Evolutionary conservation across 2,113 vertebrate species (phyloP), one percentile per base, ranked within the genome.

Genomic region (Rissa tridactyla): DNA sequence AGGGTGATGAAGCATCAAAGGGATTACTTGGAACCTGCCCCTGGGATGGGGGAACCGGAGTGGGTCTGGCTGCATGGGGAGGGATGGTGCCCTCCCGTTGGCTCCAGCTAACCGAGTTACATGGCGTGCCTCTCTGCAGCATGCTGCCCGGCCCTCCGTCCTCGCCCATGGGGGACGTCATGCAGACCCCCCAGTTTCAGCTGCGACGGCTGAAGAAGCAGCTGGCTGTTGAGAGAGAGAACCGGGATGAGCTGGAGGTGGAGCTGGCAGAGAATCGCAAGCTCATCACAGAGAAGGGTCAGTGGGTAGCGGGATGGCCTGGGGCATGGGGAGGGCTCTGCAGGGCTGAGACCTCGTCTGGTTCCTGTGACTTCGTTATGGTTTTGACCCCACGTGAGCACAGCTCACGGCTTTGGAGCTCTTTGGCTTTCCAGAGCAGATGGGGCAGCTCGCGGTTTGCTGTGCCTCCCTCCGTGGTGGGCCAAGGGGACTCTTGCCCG

Each of bases 121-220:
- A 1, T 16, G 32, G 6, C 21, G 32, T 52, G 15, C 15, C 55
- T 82, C 82, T 76, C 61, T 38, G n/a, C 92, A 98, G 98, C 54
- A 82, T 95, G 54, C 77, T 97, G 8, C 38, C 97, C 7, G 96
- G 97, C 15, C 75, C 98, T 17, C 98, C 98, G 1, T 96, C 94
- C 15, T 99, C 99, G 0, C 99, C 99, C 42, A 97, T 99, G 97
- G 98, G 98, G 32, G 98, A 99, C 15, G 97, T 99, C 72, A 98
- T 99, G 97, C 99, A 99, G 94, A 99, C 99, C 2, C 99, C 99
- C 4, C 99, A 99, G 79, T 99, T 99, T 71, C 99, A 99, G 97
- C 87, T 99, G 93, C 98, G 98, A 22, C 98, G 98, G 27, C 88
- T 99, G 89, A 98, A 98, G 93, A 98, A 98, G 86, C 98, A 99